phyloP scores from a whole-genome alignment of 2,797 vertebrate species.

The Anguilla obscura region DNA sequence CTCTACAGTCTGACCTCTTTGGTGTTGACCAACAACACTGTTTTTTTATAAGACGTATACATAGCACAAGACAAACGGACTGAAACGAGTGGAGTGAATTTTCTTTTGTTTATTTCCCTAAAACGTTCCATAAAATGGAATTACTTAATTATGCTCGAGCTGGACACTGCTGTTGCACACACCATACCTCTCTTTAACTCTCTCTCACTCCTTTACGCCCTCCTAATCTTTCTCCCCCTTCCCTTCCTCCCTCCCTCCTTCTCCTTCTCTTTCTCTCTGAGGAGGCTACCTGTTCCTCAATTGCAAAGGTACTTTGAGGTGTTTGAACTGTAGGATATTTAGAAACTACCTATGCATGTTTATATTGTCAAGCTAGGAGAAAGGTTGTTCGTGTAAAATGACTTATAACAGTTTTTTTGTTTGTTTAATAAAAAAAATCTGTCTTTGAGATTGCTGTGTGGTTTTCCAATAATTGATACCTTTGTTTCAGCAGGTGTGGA shows the following conservation, averaged over 20 bases:
- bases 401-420: constrained; percentile 55
- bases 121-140: constrained; percentile 34
- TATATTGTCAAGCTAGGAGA: constrained; percentile 87
- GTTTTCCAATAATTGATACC: neutral
- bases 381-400: constrained; percentile 81
- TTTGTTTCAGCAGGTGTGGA: neutral
- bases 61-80: constrained; percentile 1
- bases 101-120: constrained; percentile 15
- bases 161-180: constrained; percentile 29
- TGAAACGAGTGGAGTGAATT: neutral
- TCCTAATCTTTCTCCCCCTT: neutral
- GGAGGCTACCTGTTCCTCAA: constrained; percentile 60
- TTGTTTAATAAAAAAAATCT: constrained; percentile 13
- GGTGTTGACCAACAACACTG: constrained; percentile 63
- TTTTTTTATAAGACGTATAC: constrained; percentile 33
- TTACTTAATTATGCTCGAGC: constrained; percentile 36
- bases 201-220: neutral
- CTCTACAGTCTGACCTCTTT: constrained; percentile 33
- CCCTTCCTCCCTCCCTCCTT: neutral
- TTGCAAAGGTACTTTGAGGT: constrained; percentile 59
- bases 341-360: constrained; percentile 90
- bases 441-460: neutral
- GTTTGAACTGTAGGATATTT: constrained; percentile 79
- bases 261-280: constrained; percentile 7
- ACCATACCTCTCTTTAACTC: neutral